Evolutionary conservation across 2,113 vertebrate genomes (phyloP).

Genomic region (Lasiurus cinereus): DNA sequence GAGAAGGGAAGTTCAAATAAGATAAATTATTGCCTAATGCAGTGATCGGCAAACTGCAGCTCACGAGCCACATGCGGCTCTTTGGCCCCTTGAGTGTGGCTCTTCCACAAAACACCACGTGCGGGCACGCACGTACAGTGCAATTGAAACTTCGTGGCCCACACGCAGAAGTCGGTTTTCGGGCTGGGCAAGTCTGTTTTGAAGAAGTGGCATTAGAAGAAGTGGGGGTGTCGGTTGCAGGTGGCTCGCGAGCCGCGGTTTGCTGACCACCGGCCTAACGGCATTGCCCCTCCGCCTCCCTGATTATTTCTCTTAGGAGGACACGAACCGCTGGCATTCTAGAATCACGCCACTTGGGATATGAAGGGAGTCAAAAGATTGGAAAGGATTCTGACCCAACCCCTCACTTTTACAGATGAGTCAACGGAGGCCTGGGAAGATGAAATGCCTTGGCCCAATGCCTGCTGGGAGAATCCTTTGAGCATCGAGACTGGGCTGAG

Average conservation of each 20-base stretch:
- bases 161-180: too few relatives aligned
- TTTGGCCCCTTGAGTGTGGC: too few relatives aligned
- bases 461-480: slow-evolving; percentile 17
- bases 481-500: not conserved
- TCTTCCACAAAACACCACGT: too few relatives aligned
- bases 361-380: not conserved
- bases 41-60: too few relatives aligned
- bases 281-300: not conserved
- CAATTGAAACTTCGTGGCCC: too few relatives aligned
- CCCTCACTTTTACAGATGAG: not conserved
- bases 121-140: too few relatives aligned
- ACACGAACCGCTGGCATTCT: not conserved
- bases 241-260: too few relatives aligned
- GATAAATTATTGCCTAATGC: not conserved
- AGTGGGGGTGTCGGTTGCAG: too few relatives aligned
- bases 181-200: too few relatives aligned
- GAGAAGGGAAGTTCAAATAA: not conserved
- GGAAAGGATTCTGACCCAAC: not conserved
- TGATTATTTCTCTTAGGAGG: slow-evolving; percentile 5
- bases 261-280: not conserved
- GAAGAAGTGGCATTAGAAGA: too few relatives aligned
- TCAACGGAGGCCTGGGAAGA: not conserved
- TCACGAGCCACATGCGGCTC: too few relatives aligned
- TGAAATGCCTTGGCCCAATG: not conserved
- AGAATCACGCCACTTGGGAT: not conserved